Evolutionary conservation across 1,140 invertebrate species (phyloP).

Genomic region (Panonychus citri): DNA sequence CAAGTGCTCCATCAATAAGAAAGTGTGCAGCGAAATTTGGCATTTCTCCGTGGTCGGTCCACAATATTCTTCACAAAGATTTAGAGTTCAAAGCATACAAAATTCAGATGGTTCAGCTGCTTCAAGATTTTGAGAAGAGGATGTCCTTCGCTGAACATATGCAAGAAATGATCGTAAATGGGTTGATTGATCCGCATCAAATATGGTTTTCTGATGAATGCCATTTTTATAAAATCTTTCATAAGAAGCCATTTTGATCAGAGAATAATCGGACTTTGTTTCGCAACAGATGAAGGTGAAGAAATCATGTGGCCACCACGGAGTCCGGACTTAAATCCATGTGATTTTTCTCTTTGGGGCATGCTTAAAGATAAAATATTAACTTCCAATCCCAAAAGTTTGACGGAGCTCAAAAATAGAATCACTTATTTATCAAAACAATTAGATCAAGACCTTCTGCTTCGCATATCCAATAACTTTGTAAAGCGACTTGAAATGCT

Average conservation of each 20-base stretch:
- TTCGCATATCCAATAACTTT: background rate
- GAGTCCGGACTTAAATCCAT: background rate
- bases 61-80: background rate
- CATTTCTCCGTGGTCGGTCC: background rate
- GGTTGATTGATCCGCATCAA: background rate
- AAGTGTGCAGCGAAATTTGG: background rate
- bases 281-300: background rate
- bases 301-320: background rate
- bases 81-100: conserved; percentile 6
- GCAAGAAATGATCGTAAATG: background rate
- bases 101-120: conserved; percentile 1
- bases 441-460: background rate
- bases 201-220: conserved; percentile 6
- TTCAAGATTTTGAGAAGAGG: background rate
- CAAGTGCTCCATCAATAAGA: background rate
- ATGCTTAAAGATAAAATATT: background rate
- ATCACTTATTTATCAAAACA: background rate
- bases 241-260: background rate
- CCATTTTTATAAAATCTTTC: conserved; percentile 7
- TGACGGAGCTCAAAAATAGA: background rate
- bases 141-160: conserved; percentile 2
- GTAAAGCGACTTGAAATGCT: background rate
- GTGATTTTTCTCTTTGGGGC: background rate
- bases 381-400: background rate
- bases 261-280: background rate